Evolutionary conservation across 1,140 invertebrate species (phyloP), one percentile per base, ranked within the genome.

Genomic region (Hermetia illucens): DNA sequence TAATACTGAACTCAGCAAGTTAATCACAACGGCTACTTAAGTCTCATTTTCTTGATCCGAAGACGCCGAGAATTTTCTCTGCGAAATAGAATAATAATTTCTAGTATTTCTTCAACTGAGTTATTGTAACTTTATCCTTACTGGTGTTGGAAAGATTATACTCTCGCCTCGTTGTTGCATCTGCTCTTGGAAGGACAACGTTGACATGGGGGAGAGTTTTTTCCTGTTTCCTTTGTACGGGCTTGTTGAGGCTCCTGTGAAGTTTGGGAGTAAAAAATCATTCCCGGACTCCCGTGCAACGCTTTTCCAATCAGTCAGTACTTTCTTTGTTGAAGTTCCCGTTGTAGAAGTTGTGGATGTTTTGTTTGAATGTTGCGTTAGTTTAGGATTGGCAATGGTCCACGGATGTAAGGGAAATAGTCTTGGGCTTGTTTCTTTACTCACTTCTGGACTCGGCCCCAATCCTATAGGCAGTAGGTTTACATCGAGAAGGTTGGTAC

Each of bases 11-110:
- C n/a, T n/a, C n/a, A n/a, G n/a, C n/a, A n/a, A n/a, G n/a, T n/a
- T n/a, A n/a, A n/a, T n/a, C n/a, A n/a, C n/a, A n/a, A n/a, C n/a
- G n/a, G n/a, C n/a, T n/a, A n/a, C n/a, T 30, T 38, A 38, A n/a
- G 25, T 38, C 25, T 38, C 36, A 27, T 38, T 38, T 27, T 21
- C 22, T n/a, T 38, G 22, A 21, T 38, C 36, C 24, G 36, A 38
- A 17, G 36, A 38, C n/a, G 36, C 22, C 13, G 36, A 38, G 20
- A 38, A 17, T 18, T 38, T 38, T 29, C 36, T 27, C 36, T 38
- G 24, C 9, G 30, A 38, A 5, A 18, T 12, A 6, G 17, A 24
- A 8, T 16, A 12, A 36, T 25, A 18, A 18, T 4, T 8, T 5
- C 4, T 6, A 36, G 4, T 13, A 36, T 8, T 24, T 24, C 6